Evolutionary conservation across 2,888 invertebrate species (phyloP), one percentile per base, ranked within the genome.

Genomic region (Thalpophila matura): DNA sequence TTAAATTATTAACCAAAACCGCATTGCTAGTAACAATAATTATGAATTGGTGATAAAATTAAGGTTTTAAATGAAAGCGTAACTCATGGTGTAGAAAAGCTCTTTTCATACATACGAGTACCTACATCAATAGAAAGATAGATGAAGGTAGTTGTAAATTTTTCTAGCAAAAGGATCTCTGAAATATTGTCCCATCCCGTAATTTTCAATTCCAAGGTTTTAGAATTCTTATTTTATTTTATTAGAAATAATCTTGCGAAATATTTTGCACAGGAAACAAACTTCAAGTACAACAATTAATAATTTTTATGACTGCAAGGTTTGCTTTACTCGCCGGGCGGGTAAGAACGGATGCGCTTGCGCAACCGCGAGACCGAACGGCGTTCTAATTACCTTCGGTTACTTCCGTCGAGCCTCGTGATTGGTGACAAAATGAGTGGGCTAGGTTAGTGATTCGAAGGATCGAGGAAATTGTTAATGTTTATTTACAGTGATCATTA

Each of bases 301-400:
- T 10, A 43, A 3, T 59, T 71, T 72, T 72, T 55, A 71, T 38
- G 55, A 64, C 51, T 59, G 43, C 37, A 76, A 70, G 49, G 27
- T 59, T 64, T 49, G 69, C 47, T 60, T 59, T 37, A 53, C 47
- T 57, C 27, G 58, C 47, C 45, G 37, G 38, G 58, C 54, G 38
- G 56, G 42, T 43, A 50, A 10, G 40, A 60, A 69, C 81, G 85
- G 85, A 84, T 80, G 84, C 78, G 71, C 59, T 84, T 83, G 81
- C 81, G 85, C 83, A 85, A 84, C 59, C 59, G 62, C 55, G 65
- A 63, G 62, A 59, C 47, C 55, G 63, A 70, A 63, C 64, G 80
- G 75, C 78, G 80, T 69, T 65, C 74, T 75, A 81, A 81, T 80
- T 75, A 71, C 75, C 68, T 69, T 64, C 64, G 67, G 57, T 55